These are phyloP conservation scores for Pocillopora meandrina DNA, from an alignment of 92 coral and sea anemone genomes.

Conservation along the genomic window DNA sequence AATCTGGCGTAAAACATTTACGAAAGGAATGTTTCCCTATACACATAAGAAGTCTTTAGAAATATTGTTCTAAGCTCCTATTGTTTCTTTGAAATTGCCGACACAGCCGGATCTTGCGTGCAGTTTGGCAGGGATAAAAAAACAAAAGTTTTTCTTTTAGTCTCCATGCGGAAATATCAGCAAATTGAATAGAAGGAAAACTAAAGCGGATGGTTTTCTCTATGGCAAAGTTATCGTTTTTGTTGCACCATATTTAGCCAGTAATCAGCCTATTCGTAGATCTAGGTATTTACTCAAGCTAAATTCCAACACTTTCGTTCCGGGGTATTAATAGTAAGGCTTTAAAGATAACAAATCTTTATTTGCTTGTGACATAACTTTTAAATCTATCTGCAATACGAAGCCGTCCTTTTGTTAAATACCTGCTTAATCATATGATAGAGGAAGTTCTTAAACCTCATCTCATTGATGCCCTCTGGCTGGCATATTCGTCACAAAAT, in stretches of 20 bases:
- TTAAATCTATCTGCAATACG: conserved; percentile 35
- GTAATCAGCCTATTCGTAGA: conserved; percentile 26
- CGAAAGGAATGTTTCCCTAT: conserved; percentile 10
- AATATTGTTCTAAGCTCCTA: conserved; percentile 34
- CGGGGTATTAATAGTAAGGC: conserved; percentile 9
- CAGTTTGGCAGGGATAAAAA: not conserved
- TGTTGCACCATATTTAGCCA: not conserved
- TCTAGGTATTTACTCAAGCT: not conserved
- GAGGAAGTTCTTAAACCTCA: conserved; percentile 32
- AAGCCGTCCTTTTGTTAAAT: conserved; percentile 30
- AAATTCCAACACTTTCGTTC: not conserved
- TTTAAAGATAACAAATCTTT: conserved; percentile 42
- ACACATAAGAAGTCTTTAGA: conserved; percentile 8
- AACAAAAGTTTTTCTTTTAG: not conserved
- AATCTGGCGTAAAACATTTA: conserved; percentile 31
- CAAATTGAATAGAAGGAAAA: not conserved
- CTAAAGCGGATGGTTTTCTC: conserved; percentile 9
- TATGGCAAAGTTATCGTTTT: too few species aligned
- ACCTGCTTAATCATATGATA: conserved; percentile 24
- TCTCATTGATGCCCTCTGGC: conserved; percentile 20
- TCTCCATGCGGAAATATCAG: not conserved
- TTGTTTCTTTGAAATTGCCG: conserved; percentile 34
- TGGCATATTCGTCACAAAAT: conserved; percentile 23
- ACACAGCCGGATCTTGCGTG: not conserved
- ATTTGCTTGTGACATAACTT: conserved; percentile 30